These are phyloP conservation scores for Drosophila maculinotata DNA, from an alignment of 2,888 invertebrate genomes.

Conservation along the genomic window DNA sequence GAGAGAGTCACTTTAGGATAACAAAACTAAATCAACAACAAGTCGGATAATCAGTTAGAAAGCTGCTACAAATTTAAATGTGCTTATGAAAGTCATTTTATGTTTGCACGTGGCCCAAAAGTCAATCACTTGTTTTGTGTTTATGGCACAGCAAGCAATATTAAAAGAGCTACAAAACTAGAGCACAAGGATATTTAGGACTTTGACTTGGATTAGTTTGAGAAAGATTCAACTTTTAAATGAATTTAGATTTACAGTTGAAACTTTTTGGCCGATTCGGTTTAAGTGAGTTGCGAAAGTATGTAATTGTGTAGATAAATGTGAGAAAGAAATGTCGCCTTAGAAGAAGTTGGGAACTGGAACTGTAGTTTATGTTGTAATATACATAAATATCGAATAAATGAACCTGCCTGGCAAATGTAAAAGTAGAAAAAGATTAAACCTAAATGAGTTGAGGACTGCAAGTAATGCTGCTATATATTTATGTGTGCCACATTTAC, in stretches of 20 bases:
- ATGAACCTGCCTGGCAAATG: no score
- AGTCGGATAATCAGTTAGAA: constrained; percentile 52
- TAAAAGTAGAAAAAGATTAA: not conserved
- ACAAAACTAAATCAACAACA: constrained; percentile 34
- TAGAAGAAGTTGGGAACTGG: no score
- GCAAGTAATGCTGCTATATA: constrained; percentile 2
- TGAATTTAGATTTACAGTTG: no score
- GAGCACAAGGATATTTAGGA: not conserved
- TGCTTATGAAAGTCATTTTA: constrained; percentile 31
- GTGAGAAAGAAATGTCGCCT: no score
- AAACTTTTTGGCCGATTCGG: no score
- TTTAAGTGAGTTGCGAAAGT: no score
- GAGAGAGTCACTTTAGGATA: constrained; percentile 2
- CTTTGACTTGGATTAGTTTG: not conserved
- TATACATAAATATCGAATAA: not conserved
- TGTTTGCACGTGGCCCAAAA: constrained; percentile 38
- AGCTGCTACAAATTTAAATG: constrained; percentile 44
- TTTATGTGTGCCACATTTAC: not conserved
- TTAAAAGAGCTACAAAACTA: constrained; percentile 5
- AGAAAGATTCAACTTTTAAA: not conserved
- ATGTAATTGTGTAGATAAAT: no score
- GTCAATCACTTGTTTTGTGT: constrained; percentile 34
- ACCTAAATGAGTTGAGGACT: not conserved
- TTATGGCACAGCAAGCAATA: constrained; percentile 12
- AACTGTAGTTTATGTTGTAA: not conserved